Evolutionary conservation across 2,888 invertebrate species (phyloP).

Genomic region (Buathra laborator): DNA sequence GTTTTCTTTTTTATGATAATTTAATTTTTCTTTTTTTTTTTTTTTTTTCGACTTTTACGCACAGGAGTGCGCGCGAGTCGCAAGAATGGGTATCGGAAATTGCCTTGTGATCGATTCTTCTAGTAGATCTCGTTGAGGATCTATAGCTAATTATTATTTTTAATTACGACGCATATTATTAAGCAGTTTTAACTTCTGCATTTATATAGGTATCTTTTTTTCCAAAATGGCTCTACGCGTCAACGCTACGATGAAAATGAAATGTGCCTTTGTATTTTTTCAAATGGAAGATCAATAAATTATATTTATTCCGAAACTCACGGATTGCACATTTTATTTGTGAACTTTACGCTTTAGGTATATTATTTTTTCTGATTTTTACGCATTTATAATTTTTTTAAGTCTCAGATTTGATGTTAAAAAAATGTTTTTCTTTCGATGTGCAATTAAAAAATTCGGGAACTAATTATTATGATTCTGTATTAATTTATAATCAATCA

Average conservation of each 20-base stretch:
- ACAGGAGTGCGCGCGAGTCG: neutral
- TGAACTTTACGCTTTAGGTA: neutral
- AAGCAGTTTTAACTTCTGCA: neutral
- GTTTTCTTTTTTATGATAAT: neutral
- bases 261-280: constrained; percentile 36
- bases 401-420: too few relatives aligned
- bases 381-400: too few relatives aligned
- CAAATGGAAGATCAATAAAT: constrained; percentile 35
- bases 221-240: neutral
- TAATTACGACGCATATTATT: constrained; percentile 9
- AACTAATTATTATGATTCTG: neutral
- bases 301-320: constrained; percentile 43
- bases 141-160: constrained; percentile 19
- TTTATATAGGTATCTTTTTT: constrained; percentile 9
- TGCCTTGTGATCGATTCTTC: constrained; percentile 1
- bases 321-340: constrained; percentile 1
- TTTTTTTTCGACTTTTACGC: constrained; percentile 11
- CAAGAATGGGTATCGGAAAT: neutral
- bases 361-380: neutral
- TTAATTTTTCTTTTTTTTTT: neutral
- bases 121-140: constrained; percentile 24
- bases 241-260: neutral
- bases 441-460: too few relatives aligned
- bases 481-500: too few relatives aligned
- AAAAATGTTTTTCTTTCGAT: too few relatives aligned